Percentiles rank a stretch among this genome's conserved stretches.
phyloP scores from a whole-genome alignment of 2,113 vertebrate species.

The Cathartes aura region DNA sequence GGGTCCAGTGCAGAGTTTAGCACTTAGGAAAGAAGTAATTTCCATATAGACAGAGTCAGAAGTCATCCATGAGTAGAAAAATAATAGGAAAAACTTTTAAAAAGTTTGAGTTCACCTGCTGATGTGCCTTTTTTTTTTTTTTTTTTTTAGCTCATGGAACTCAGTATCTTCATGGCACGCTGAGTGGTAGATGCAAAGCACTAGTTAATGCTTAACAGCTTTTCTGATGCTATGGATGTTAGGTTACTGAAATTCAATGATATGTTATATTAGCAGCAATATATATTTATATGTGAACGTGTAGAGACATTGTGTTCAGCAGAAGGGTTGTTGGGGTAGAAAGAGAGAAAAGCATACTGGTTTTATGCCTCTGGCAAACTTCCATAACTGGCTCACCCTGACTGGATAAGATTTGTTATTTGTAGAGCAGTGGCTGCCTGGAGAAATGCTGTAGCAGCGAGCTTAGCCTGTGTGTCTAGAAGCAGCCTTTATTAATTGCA shows the following conservation, averaged over 20 bases:
- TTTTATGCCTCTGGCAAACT: neutral
- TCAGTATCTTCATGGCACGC: neutral
- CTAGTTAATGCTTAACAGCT: neutral
- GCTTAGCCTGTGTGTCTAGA: neutral
- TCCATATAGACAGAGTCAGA: neutral
- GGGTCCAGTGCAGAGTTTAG: neutral
- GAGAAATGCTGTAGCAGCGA: neutral
- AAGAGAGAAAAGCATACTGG: neutral
- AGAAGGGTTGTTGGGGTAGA: neutral
- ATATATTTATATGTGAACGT: neutral
- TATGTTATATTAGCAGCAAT: neutral
- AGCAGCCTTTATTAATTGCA: constrained; percentile 7
- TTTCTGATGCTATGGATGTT: neutral
- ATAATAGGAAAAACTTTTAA: neutral
- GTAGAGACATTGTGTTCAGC: neutral
- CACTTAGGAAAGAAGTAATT: neutral
- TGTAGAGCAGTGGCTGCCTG: neutral
- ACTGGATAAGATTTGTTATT: neutral
- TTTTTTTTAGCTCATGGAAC: neutral
- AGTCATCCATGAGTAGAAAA: neutral
- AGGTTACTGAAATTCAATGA: neutral
- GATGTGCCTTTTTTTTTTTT: neutral
- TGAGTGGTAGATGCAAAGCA: neutral
- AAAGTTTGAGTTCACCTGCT: neutral
- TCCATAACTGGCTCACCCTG: neutral